phyloP scores from a whole-genome alignment of 2,888 invertebrate genomes.

The Tetheella fluctuosa region DNA sequence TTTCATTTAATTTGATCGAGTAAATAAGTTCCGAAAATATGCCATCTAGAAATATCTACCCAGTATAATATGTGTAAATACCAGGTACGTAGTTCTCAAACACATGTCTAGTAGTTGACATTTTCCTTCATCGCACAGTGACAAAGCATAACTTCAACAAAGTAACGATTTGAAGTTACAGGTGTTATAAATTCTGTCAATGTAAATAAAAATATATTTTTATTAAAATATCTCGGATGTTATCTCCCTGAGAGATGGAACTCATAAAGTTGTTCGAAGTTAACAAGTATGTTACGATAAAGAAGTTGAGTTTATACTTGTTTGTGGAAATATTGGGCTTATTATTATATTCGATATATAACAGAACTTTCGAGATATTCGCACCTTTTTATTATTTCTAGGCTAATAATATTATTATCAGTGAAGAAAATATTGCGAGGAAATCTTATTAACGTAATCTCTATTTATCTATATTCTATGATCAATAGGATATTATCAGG shows the following conservation, averaged over 20 bases:
- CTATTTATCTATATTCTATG: too few species aligned
- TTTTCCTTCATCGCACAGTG: too few species aligned
- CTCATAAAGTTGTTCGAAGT: neutral
- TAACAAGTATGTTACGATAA: constrained; percentile 4
- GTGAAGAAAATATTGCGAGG: neutral
- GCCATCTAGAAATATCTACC: too few species aligned
- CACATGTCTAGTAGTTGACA: too few species aligned
- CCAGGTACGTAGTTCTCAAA: too few species aligned
- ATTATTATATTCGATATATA: neutral
- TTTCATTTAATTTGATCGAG: too few species aligned
- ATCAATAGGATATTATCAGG: too few species aligned
- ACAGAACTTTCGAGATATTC: neutral
- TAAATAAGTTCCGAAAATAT: too few species aligned
- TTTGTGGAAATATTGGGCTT: constrained; percentile 6
- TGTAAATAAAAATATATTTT: constrained; percentile 8
- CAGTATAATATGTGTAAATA: too few species aligned
- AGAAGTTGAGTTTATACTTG: neutral
- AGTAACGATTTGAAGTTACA: constrained; percentile 9
- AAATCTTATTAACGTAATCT: too few species aligned
- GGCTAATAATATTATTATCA: neutral
- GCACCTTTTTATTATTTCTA: constrained; percentile 1
- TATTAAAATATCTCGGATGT: constrained; percentile 7
- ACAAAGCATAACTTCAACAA: too few species aligned
- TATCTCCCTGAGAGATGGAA: constrained; percentile 5
- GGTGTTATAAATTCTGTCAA: neutral